A percentile compares a stretch with the other conserved stretches of the same genome.
Evolutionary conservation across 2,797 vertebrate species (phyloP).

Genomic region (Acridotheres tristis): DNA sequence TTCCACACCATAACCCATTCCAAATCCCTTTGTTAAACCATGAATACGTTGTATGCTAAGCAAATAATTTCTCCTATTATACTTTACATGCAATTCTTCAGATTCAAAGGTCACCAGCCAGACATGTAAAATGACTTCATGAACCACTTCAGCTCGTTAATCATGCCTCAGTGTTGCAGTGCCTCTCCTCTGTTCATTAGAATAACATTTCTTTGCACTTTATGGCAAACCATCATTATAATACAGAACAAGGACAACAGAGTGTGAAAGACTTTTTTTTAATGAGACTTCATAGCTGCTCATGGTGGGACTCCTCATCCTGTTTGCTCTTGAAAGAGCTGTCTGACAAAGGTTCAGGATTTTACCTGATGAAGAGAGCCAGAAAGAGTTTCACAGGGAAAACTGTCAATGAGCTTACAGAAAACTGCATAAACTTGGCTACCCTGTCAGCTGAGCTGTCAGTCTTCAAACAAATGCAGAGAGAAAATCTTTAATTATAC

Average conservation of each 20-base stretch:
- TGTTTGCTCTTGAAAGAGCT: conserved; percentile 60
- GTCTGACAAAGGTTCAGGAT: conserved; percentile 66
- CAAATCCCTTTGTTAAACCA: background rate
- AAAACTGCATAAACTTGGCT: conserved; percentile 35
- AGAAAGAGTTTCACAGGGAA: conserved; percentile 47
- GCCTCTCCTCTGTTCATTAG: conserved; percentile 47
- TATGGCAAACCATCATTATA: conserved; percentile 60
- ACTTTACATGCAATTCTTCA: conserved; percentile 50
- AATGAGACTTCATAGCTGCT: conserved; percentile 75
- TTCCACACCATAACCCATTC: background rate
- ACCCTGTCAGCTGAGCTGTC: conserved; percentile 66
- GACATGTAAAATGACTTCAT: background rate
- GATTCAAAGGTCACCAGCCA: conserved; percentile 63
- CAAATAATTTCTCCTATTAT: conserved; percentile 50
- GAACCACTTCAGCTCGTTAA: conserved; percentile 63
- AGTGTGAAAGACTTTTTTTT: conserved; percentile 64
- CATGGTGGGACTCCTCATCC: conserved; percentile 38
- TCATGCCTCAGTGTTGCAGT: conserved; percentile 18
- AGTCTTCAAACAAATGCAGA: conserved; percentile 48
- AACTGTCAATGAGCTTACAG: conserved; percentile 67
- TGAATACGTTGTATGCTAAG: background rate
- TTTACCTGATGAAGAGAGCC: conserved; percentile 60
- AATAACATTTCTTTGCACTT: conserved; percentile 65
- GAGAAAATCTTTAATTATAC: conserved; percentile 61
- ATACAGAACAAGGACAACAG: conserved; percentile 51